A percentile compares a stretch with the other conserved stretches of the same genome.
phyloP scores from a whole-genome alignment of 2,113 vertebrate species.

The Alosa alosa region DNA sequence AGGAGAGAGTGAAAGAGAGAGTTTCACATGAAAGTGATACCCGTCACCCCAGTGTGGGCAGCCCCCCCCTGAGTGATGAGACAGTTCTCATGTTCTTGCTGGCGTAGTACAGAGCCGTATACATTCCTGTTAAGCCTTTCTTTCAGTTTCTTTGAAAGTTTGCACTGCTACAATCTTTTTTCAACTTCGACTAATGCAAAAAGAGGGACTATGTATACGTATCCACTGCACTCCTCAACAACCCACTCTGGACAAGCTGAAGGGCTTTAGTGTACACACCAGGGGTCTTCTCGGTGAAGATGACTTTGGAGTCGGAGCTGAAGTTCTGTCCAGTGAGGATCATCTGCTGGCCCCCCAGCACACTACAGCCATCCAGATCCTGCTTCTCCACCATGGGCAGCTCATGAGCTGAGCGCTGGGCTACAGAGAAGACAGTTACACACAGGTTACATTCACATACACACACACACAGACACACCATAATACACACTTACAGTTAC shows the following conservation, averaged over 20 bases:
- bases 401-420: constrained; percentile 96
- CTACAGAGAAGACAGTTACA: constrained; percentile 66
- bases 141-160: not conserved
- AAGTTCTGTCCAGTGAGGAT: constrained; percentile 96
- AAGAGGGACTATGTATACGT: not conserved
- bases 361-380: constrained; percentile 89
- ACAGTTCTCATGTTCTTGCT: not conserved
- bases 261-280: constrained; percentile 69
- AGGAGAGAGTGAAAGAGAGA: not conserved
- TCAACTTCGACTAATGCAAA: not conserved
- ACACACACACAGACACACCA: not conserved
- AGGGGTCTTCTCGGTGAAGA: constrained; percentile 92
- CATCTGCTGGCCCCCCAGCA: constrained; percentile 96
- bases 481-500: constrained; percentile 37
- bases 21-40: not conserved
- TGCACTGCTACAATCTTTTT: not conserved
- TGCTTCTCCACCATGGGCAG: constrained; percentile 97
- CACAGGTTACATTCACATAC: constrained; percentile 38
- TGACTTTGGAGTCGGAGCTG: constrained; percentile 93
- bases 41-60: not conserved
- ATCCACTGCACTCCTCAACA: not conserved
- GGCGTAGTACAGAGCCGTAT: no score
- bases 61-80: not conserved
- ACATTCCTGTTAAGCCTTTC: not conserved
- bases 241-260: not conserved